Base-by-base conservation (phyloP, 2,113 vertebrate species). In the Aegypius monachus region DNA sequence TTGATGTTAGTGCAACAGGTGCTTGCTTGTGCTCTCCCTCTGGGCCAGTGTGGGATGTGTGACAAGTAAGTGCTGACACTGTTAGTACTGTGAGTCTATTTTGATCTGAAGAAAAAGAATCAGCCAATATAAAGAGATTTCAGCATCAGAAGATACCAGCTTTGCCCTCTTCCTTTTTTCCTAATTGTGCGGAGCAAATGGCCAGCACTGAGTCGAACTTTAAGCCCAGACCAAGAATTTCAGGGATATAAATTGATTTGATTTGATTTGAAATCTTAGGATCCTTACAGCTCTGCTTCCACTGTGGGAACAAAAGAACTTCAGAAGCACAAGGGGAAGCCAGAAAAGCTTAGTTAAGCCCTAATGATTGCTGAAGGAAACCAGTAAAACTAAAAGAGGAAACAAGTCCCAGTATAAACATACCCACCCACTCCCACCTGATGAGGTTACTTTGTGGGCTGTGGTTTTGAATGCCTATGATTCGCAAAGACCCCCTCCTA, bases 321-420 rank as follows among this genome's bases (percentile, higher is more conserved):
- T 90, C 62, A 78, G 84, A 96, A 86, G 71, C 55, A 74, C 50
- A 50, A 80, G 71, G 21, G 89, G 93, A 97, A 97, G 56, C 62
- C 78, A 95, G 84, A 95, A 96, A 96, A 96, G 71, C 95, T 94
- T 88, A 94, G 83, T 96, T 94, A 96, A 96, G 71, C 81, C 86
- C 81, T 88, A 94, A 86, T 52, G 79, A 90, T 92, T 97, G 85
- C 86, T 94, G 91, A 92, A 93, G 96, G 84, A 96, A 97, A 96
- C 89, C 87, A 96, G 78, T 91, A 90, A 97, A 96, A 77, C 87
- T 97, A 83, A 96, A 96, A 97, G 67, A 91, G 89, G 94, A 96
- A 97, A 88, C 81, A 80, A 86, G 55, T 53, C 84, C 89, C 84
- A 38, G 21, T 88, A 63, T 36, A 96, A 96, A 93, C 53, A 71